These are phyloP conservation scores for Ceriagrion tenellum DNA, from an alignment of 2,888 invertebrate species.

Conservation along the genomic window DNA sequence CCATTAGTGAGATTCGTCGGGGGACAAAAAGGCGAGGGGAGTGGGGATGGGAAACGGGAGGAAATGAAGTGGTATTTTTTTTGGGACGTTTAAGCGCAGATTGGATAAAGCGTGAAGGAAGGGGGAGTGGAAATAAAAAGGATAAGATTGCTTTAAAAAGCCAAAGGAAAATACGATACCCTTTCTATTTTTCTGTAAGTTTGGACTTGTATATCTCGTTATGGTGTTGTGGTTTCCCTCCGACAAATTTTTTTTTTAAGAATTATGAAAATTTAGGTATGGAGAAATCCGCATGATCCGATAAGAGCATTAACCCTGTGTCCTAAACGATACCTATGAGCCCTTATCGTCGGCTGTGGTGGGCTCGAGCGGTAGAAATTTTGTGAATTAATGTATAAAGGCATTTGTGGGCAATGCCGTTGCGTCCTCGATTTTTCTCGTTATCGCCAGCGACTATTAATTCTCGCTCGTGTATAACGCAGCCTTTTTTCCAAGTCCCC, in stretches of 20 bases:
- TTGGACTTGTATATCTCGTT: background rate
- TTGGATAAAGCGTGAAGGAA: background rate
- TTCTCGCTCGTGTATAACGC: too few relatives aligned
- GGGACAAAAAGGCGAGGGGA: background rate
- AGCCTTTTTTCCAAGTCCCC: too few relatives aligned
- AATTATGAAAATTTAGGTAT: background rate
- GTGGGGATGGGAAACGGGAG: background rate
- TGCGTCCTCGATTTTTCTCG: background rate
- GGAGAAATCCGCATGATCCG: background rate
- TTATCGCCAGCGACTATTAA: background rate
- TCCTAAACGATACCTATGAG: background rate
- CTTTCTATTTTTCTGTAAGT: background rate
- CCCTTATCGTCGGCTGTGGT: background rate
- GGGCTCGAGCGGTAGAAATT: too few relatives aligned
- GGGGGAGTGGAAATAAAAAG: background rate
- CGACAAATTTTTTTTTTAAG: background rate
- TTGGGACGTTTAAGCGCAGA: constrained; percentile 1
- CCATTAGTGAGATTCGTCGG: constrained; percentile 36
- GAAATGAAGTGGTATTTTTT: constrained; percentile 32
- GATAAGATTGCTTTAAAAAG: background rate
- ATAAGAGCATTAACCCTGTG: background rate
- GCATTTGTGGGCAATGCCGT: background rate
- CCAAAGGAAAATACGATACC: background rate
- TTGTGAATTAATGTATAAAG: background rate
- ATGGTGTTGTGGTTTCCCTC: background rate